Evolutionary conservation across 2,797 vertebrate species (phyloP), one percentile per base, ranked within the genome.

Genomic region (Danionella dracula): DNA sequence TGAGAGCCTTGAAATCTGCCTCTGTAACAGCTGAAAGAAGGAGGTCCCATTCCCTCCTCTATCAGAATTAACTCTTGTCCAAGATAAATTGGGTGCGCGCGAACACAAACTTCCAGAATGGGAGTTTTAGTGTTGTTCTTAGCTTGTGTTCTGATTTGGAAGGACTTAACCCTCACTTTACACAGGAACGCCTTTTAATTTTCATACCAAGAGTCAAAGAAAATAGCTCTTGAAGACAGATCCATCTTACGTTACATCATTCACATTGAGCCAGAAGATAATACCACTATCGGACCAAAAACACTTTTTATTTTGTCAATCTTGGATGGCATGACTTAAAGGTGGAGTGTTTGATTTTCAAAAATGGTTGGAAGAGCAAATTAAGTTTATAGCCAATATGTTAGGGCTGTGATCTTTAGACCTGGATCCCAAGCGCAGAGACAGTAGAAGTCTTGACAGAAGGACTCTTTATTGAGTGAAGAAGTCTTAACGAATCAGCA

Each of bases 21-120:
- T 40, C 32, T 41, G 20, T 4, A 35, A 19, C 1, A 29, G 27
- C 35, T 66, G 62, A 70, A 72, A 66, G 53, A 15, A 21, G 51
- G 32, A 61, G 49, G 8, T n/a, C 4, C 16, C 11, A 11, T 16
- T 38, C 9, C 19, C 34, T 44, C 12, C 34, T 16, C 29, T 50
- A 48, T 48, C 44, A 45, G 70, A 65, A 70, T 75, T 45, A 46
- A 34, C 44, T 63, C 67, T 17, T 57, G 40, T 68, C 70, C 76
- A 70, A 75, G 50, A 42, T 68, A 75, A 72, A 72, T 17, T 67
- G 69, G 75, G 69, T 40, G 66, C 70, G 70, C 42, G 29, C 64
- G 37, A 72, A 56, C 15, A 59, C 13, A 68, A 73, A 73, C 72
- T 70, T 75, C 70, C 72, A 42, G 34, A 31, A 64, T 49, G 50